phyloP scores from a whole-genome alignment of 2,888 invertebrate genomes.

The Melanostoma scalare region DNA sequence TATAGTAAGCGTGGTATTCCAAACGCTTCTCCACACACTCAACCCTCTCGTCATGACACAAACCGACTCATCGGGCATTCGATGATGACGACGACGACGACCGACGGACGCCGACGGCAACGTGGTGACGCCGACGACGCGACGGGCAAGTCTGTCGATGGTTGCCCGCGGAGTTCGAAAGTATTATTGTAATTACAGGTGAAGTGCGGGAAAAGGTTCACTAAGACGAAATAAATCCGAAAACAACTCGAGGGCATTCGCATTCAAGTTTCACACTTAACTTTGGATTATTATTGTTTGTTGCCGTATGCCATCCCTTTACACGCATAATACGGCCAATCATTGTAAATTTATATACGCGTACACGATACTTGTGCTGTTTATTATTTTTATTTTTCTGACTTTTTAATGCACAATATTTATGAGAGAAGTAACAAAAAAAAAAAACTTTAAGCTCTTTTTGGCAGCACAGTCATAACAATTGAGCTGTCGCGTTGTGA shows the following conservation, averaged over 20 bases:
- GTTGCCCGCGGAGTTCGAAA: constrained; percentile 51
- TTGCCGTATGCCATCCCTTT: not conserved
- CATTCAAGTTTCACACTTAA: constrained; percentile 63
- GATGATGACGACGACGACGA: not conserved
- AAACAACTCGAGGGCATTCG: constrained; percentile 66
- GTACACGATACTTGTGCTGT: not conserved
- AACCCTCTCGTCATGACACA: too few relatives aligned
- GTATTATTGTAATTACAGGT: constrained; percentile 57
- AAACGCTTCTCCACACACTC: too few relatives aligned
- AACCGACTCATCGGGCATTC: too few relatives aligned
- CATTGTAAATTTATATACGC: constrained; percentile 24
- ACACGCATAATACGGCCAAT: constrained; percentile 16
- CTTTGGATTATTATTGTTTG: constrained; percentile 19
- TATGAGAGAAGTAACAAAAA: not conserved
- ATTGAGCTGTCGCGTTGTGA: constrained; percentile 53
- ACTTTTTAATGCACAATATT: not conserved
- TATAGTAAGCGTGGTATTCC: constrained; percentile 1
- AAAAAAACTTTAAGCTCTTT: constrained; percentile 1
- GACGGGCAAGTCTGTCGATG: constrained; percentile 38
- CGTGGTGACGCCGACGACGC: constrained; percentile 8
- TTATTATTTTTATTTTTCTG: constrained; percentile 14
- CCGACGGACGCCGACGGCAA: not conserved
- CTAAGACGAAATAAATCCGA: constrained; percentile 60
- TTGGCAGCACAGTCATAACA: constrained; percentile 40
- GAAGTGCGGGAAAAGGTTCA: not conserved